These are phyloP conservation scores for Sycophila texana DNA, from an alignment of 2,888 invertebrate genomes.

Conservation along the genomic window DNA sequence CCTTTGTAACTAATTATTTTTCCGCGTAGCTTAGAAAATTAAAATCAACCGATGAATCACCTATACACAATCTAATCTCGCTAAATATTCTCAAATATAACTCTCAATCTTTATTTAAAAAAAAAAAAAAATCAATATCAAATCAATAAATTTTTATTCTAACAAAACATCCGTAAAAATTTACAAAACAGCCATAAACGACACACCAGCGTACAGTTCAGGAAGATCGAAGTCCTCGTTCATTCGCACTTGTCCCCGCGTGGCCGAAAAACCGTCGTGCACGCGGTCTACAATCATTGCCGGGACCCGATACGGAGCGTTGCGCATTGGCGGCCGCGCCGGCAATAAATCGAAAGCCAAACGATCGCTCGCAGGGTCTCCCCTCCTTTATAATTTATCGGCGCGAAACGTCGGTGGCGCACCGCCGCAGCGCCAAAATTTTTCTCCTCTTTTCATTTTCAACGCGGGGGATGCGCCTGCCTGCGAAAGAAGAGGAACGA, in stretches of 20 bases:
- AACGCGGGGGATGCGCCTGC: neutral
- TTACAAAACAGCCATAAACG: neutral
- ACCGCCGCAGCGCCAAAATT: neutral
- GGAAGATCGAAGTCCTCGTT: too few species aligned
- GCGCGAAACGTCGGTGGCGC: neutral
- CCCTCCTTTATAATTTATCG: constrained; percentile 21
- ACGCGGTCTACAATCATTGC: neutral
- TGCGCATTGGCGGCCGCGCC: neutral
- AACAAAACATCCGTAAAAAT: too few species aligned
- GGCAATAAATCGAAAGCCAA: constrained; percentile 36
- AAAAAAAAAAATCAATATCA: too few species aligned
- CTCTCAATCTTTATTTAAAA: too few species aligned
- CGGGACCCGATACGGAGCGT: neutral
- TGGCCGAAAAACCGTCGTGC: neutral
- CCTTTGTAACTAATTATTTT: too few species aligned
- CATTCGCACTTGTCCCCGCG: too few species aligned
- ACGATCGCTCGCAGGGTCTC: constrained; percentile 21
- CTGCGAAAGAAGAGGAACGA: neutral
- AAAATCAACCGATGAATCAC: too few species aligned
- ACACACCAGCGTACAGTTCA: too few species aligned
- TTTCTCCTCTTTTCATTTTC: neutral
- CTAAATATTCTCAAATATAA: too few species aligned
- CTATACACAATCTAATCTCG: too few species aligned
- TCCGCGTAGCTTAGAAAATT: too few species aligned
- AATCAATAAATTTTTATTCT: too few species aligned